phyloP scores from a whole-genome alignment of 2,113 vertebrate genomes.

The Indicator maculatus region DNA sequence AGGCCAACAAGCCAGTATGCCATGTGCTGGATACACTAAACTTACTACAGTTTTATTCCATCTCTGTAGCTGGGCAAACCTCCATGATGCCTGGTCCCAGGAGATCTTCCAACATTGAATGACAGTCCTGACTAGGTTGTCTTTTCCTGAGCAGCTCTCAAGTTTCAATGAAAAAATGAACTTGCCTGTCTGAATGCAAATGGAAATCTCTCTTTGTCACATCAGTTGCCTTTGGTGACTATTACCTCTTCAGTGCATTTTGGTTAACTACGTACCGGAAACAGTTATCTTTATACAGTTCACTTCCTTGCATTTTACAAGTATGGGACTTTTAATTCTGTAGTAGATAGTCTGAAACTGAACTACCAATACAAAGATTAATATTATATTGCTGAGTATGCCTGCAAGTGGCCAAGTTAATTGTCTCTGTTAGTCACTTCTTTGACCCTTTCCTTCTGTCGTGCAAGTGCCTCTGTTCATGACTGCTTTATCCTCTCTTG shows the following conservation, averaged over 20 bases:
- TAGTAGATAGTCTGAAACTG: background rate
- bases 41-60: background rate
- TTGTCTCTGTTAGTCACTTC: background rate
- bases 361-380: background rate
- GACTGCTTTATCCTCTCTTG: background rate
- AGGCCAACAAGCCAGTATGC: background rate
- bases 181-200: background rate
- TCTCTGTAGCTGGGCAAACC: background rate
- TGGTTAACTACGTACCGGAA: background rate
- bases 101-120: background rate
- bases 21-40: background rate
- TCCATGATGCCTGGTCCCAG: background rate
- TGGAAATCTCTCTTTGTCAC: background rate
- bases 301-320: background rate
- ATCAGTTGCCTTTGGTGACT: background rate
- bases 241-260: background rate
- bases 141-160: background rate
- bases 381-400: background rate
- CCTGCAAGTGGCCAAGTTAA: background rate
- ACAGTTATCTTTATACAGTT: background rate
- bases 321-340: background rate
- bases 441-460: background rate
- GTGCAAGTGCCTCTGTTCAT: background rate
- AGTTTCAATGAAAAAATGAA: background rate
- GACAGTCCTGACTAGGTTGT: background rate